phyloP scores from a whole-genome alignment of 1,140 invertebrate genomes.

The Trachymyrmex septentrionalis region DNA sequence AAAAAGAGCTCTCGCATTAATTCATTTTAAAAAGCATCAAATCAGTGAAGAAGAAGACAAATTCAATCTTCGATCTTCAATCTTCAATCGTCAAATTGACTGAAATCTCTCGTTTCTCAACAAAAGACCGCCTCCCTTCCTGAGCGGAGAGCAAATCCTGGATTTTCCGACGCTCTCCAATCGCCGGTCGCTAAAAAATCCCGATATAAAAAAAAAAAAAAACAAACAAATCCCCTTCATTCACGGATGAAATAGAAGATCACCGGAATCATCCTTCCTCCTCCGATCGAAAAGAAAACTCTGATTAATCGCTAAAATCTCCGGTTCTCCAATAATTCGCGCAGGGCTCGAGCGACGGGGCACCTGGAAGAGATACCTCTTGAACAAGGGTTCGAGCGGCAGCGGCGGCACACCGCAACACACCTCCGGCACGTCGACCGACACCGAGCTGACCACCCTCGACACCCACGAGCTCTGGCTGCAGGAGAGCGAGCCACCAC shows the following conservation, averaged over 20 bases:
- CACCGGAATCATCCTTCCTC: background rate
- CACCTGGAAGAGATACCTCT: conserved; percentile 88
- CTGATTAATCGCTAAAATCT: conserved; percentile 3
- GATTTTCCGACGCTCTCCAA: conserved; percentile 1
- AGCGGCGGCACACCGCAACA: conserved; percentile 89
- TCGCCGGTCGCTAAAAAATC: background rate
- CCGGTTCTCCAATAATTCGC: conserved; percentile 13
- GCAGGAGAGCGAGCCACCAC: conserved; percentile 92
- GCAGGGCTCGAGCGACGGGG: conserved; percentile 87
- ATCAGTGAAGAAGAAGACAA: background rate
- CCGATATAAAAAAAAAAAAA: conserved; percentile 5
- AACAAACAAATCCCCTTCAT: background rate
- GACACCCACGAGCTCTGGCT: conserved; percentile 94
- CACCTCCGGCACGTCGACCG: conserved; percentile 91
- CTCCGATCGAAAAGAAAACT: background rate
- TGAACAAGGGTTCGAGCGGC: conserved; percentile 83
- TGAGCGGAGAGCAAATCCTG: background rate
- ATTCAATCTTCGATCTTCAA: conserved; percentile 13
- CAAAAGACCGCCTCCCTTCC: background rate
- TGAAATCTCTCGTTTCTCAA: conserved; percentile 6
- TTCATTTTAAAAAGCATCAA: background rate
- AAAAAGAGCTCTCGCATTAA: background rate
- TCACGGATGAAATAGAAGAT: conserved; percentile 4
- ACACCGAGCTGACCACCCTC: conserved; percentile 92
- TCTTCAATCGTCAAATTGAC: conserved; percentile 2